A percentile compares a stretch with the other conserved stretches of the same genome.
These are phyloP conservation scores for Spialia ferax DNA, from an alignment of 2,888 invertebrate species.

Conservation along the genomic window DNA sequence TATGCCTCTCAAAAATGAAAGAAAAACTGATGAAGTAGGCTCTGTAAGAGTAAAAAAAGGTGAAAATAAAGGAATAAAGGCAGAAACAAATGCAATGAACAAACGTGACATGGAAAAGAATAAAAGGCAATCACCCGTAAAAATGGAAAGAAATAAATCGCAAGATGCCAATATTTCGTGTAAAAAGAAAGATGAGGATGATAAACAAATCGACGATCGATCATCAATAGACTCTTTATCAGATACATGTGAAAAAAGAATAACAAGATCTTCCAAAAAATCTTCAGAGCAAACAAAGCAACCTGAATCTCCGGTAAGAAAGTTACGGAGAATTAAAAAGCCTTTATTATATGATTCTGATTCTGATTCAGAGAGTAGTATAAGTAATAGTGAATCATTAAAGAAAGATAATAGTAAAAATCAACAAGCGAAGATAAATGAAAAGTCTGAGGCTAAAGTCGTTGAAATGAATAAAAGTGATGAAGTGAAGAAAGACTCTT, in stretches of 20 bases:
- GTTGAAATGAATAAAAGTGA: neutral
- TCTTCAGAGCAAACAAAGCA: constrained; percentile 19
- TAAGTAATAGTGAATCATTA: neutral
- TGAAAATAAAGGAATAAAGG: constrained; percentile 41
- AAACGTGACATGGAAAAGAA: constrained; percentile 8
- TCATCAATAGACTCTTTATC: constrained; percentile 30
- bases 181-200: constrained; percentile 41
- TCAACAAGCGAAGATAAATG: neutral
- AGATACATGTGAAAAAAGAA: constrained; percentile 46
- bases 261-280: constrained; percentile 61
- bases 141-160: neutral
- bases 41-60: constrained; percentile 32
- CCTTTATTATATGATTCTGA: constrained; percentile 61
- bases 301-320: constrained; percentile 42
- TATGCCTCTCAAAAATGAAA: constrained; percentile 31
- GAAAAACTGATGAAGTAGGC: constrained; percentile 7
- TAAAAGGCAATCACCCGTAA: constrained; percentile 22
- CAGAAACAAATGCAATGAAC: constrained; percentile 10
- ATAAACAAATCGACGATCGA: constrained; percentile 34
- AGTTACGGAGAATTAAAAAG: constrained; percentile 56
- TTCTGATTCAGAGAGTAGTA: constrained; percentile 52
- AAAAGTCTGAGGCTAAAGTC: neutral
- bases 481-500: neutral
- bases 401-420: neutral
- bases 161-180: constrained; percentile 9